Conservation (phyloP, 2,797 vertebrate genomes). For the Uromys caudimaculatus region DNA sequence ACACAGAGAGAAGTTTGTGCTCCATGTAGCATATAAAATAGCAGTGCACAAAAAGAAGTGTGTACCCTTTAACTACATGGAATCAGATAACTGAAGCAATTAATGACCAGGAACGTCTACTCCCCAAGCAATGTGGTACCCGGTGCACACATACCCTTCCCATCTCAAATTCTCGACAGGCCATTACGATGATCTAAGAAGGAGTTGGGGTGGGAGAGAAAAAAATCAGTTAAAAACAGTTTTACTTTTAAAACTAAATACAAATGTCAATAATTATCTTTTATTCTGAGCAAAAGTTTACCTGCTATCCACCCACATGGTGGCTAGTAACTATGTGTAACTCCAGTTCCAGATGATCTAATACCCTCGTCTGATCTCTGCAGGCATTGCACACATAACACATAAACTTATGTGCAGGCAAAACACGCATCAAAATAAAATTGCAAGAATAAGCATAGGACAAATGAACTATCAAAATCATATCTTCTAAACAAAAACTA, state of each 20-base stretch:
- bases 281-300: neutral
- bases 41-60: neutral
- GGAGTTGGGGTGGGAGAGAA: neutral
- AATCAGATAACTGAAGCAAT: constrained; percentile 38
- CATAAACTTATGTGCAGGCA: neutral
- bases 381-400: neutral
- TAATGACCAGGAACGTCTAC: constrained; percentile 16
- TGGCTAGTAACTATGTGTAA: neutral
- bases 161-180: constrained; percentile 99
- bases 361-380: neutral
- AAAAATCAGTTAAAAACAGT: constrained; percentile 53
- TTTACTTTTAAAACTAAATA: constrained; percentile 40
- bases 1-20: neutral
- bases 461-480: constrained; percentile 47
- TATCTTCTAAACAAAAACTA: neutral
- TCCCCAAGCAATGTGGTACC: constrained; percentile 11
- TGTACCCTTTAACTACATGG: neutral
- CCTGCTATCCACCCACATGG: neutral
- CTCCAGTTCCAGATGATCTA: neutral
- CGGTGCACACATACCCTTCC: constrained; percentile 94
- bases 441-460: neutral
- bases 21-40: constrained; percentile 32
- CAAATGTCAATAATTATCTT: constrained; percentile 58
- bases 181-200: constrained; percentile 95
- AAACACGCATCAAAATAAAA: neutral